Evolutionary conservation across 2,797 vertebrate species (phyloP).

Genomic region (Sphenopsis melanotis): DNA sequence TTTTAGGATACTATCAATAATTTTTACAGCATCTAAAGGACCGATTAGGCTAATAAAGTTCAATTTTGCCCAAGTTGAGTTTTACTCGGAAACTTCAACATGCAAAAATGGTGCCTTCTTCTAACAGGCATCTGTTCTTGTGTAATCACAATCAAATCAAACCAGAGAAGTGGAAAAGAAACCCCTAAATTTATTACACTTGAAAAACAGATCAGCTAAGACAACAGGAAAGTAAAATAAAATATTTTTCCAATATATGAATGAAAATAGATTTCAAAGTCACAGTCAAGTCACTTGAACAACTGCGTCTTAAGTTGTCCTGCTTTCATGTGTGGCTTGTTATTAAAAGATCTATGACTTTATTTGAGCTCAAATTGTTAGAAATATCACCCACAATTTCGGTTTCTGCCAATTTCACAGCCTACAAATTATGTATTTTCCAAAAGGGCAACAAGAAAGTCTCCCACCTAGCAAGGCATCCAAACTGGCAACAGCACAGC

Average conservation of each 20-base stretch:
- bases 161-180: not conserved
- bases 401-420: not conserved
- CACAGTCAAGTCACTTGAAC: not conserved
- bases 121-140: not conserved
- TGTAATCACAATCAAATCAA: not conserved
- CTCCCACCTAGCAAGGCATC: not conserved
- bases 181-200: not conserved
- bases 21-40: not conserved
- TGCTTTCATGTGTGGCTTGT: not conserved
- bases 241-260: not conserved
- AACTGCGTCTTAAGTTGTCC: not conserved
- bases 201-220: not conserved
- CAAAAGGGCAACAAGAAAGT: not conserved
- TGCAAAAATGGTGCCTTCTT: not conserved
- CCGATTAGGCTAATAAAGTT: not conserved
- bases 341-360: not conserved
- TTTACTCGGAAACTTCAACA: not conserved
- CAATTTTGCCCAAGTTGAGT: not conserved
- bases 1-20: not conserved
- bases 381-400: not conserved
- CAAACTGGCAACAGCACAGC: not conserved
- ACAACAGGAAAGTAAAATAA: not conserved
- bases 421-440: not conserved
- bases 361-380: not conserved
- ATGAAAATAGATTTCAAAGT: not conserved